Evolutionary conservation across 64 coral and sea anemone species (phyloP).

Genomic region (Porites australiensis): DNA sequence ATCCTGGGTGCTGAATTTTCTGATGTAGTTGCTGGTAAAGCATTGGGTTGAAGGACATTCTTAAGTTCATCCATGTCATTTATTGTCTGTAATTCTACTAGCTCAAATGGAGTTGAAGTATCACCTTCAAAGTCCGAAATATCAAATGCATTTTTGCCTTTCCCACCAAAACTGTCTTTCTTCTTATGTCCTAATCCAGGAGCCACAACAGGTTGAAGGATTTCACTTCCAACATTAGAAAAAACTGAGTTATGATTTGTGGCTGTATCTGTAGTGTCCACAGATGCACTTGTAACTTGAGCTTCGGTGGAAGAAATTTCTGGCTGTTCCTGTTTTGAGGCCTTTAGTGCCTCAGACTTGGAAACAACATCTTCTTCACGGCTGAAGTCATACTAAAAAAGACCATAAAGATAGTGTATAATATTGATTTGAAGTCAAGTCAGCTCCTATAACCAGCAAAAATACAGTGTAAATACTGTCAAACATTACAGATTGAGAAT

Average conservation of each 20-base stretch:
- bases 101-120: constrained; percentile 87
- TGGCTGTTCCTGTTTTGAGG: constrained; percentile 54
- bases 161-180: constrained; percentile 81
- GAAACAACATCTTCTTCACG: constrained; percentile 75
- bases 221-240: constrained; percentile 86
- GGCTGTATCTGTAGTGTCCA: not conserved
- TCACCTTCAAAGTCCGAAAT: constrained; percentile 91
- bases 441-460: too few species aligned
- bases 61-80: constrained; percentile 96
- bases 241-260: constrained; percentile 68
- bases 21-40: not conserved
- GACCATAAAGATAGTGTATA: not conserved
- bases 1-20: constrained; percentile 22
- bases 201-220: constrained; percentile 82
- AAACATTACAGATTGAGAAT: too few species aligned
- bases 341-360: constrained; percentile 71
- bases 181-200: constrained; percentile 66
- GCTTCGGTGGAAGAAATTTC: constrained; percentile 11
- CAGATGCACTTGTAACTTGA: constrained; percentile 10
- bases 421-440: too few species aligned
- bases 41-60: constrained; percentile 74
- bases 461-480: not conserved
- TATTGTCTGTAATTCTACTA: constrained; percentile 92
- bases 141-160: constrained; percentile 81
- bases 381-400: constrained; percentile 87